phyloP scores from a whole-genome alignment of 2,888 invertebrate genomes.

The Papilio protenor region DNA sequence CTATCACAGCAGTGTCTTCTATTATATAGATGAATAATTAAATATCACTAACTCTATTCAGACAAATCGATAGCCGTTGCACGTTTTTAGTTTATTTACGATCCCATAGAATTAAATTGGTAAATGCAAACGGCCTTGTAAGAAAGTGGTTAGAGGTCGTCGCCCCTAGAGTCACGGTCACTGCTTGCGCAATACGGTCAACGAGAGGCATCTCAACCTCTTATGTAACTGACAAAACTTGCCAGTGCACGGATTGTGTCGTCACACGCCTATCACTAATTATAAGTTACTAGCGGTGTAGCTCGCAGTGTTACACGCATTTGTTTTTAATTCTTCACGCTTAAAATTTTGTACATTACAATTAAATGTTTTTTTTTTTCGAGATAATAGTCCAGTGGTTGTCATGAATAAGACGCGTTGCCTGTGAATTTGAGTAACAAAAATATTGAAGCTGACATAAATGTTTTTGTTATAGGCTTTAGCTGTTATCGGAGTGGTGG shows the following conservation, averaged over 20 bases:
- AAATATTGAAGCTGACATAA: not conserved
- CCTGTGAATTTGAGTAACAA: no score
- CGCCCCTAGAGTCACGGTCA: conserved; percentile 36
- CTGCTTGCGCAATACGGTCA: conserved; percentile 39
- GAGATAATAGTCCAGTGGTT: no score
- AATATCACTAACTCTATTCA: not conserved
- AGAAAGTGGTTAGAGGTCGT: conserved; percentile 40
- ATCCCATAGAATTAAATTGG: conserved; percentile 14
- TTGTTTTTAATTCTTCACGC: not conserved
- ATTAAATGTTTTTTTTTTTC: no score
- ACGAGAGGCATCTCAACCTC: conserved; percentile 23
- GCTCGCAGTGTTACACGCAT: not conserved
- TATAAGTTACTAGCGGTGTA: not conserved
- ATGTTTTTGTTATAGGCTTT: conserved; percentile 64
- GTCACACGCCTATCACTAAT: conserved; percentile 1
- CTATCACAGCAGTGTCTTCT: not conserved
- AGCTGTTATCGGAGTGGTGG: conserved; percentile 60
- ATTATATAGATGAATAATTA: not conserved
- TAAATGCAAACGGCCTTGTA: conserved; percentile 35
- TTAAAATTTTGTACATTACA: no score
- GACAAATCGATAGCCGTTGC: not conserved
- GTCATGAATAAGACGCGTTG: no score
- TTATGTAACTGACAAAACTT: conserved; percentile 37
- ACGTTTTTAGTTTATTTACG: not conserved
- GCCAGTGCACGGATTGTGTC: conserved; percentile 4